Base-by-base conservation (phyloP, 2,797 vertebrate species). In the Acestrorhynchus altus region DNA sequence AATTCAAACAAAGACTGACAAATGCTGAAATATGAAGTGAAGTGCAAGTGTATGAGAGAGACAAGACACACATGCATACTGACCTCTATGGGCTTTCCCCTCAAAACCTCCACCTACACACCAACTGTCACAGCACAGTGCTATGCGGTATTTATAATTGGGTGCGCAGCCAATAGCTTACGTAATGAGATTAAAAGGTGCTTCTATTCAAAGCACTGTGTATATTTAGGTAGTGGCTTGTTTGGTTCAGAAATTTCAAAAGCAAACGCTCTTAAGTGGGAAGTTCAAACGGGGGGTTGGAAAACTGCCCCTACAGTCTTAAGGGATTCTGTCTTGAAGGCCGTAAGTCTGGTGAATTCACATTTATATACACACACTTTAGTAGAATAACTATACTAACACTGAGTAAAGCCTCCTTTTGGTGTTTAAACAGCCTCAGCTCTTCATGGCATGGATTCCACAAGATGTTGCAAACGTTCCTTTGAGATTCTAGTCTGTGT, bases 81-180 rank as follows among this genome's bases (percentile, higher is more conserved):
- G 73, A 82, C 72, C 42, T 82, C 78, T 52, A 51, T 72, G 81
- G 85, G 83, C 31, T 86, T 86, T 83, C 83, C 81, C 83, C 61
- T 81, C 67, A 61, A 76, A 77, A 69, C 75, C 46, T 77, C 79
- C 81, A 72, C 84, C 84, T 79, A 81, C 84, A 79, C 81, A 81
- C 76, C 84, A 86, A 83, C 78, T 84, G 85, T 79, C 40, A 20
- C 74, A 4, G 74, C 74, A 70, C 76, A 81, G 78, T 84, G 79
- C 68, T 79, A 70, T 72, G 77, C 76, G 83, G 76, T 80, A 76
- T 83, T 83, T 83, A 80, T 57, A 78, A 66, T 54, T 72, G 61
- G 35, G 72, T 76, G 68, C 70, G 66, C 42, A 69, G 73, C 54
- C 61, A 54, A n/a, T 42, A 40, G 15, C 66, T 82, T 75, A 67